Percentiles rank a stretch among this genome's conserved stretches.
Evolutionary conservation across 1,140 invertebrate species (phyloP).

Genomic region (Procambarus virginalis): DNA sequence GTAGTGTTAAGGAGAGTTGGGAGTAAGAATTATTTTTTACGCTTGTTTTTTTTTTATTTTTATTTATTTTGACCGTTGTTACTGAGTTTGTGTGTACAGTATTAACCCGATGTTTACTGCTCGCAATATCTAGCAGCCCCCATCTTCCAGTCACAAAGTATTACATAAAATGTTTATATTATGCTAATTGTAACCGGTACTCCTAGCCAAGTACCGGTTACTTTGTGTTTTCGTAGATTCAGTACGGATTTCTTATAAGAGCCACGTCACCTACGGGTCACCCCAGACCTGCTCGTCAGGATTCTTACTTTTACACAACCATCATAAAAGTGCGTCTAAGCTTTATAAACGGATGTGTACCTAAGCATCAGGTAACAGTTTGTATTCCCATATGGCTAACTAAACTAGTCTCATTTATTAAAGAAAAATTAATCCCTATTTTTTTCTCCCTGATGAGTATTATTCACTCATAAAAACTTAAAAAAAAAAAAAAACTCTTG

Average conservation of each 20-base stretch:
- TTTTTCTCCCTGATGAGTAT: background rate
- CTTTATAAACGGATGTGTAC: constrained; percentile 16
- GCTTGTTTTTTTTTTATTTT: constrained; percentile 38
- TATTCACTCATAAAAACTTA: background rate
- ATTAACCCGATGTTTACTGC: constrained; percentile 34
- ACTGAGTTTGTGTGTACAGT: constrained; percentile 56
- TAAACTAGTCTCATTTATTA: constrained; percentile 40
- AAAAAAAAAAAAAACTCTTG: background rate
- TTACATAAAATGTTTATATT: too few species aligned
- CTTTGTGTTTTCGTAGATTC: constrained; percentile 5
- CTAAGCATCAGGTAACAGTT: constrained; percentile 22
- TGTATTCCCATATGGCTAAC: constrained; percentile 30
- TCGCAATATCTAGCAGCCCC: constrained; percentile 39
- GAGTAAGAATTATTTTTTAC: constrained; percentile 29
- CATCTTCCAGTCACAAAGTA: constrained; percentile 37
- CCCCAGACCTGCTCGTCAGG: constrained; percentile 46
- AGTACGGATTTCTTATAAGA: background rate
- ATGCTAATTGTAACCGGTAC: too few species aligned
- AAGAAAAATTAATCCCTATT: background rate
- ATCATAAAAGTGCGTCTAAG: background rate
- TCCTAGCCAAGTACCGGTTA: constrained; percentile 19
- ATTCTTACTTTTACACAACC: constrained; percentile 14
- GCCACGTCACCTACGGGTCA: constrained; percentile 36
- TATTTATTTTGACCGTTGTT: constrained; percentile 40
- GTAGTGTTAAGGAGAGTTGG: constrained; percentile 57